Base-by-base conservation (phyloP, 2,113 vertebrate genomes). In the Seriola rivoliana region DNA sequence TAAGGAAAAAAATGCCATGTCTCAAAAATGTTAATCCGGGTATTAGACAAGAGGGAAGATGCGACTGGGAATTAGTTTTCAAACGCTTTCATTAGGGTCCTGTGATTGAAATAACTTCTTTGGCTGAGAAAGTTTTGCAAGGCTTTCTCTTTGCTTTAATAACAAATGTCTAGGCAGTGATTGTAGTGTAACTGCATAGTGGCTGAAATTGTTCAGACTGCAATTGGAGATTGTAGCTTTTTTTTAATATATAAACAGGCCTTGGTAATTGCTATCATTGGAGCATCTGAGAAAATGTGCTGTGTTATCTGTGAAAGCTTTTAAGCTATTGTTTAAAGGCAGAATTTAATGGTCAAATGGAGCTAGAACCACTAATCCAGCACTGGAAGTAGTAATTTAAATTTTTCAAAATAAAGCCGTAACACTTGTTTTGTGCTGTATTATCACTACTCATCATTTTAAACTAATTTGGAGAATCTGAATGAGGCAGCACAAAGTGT, bases 11-110 rank as follows among this genome's bases (percentile, higher is more conserved):
- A 57, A 76, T 68, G 77, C 78, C 0, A 63, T 38, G 63, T 84
- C 71, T 85, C 57, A 85, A 85, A 85, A 89, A 88, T 88, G 80
- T 82, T 91, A 91, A 91, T 91, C 84, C 65, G 42, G 68, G 84
- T 86, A 90, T 91, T 84, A 88, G 75, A 82, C 84, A 50, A 89
- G 81, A 82, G 57, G 65, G 66, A 85, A 89, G 83, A 87, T 86
- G 84, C 72, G 40, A 70, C 16, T 46, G 68, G 65, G 85, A 85
- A 91, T 87, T 91, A 55, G 57, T 85, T 90, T 88, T 80, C 67
- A 89, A 89, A 82, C 44, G n/a, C 82, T 84, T 93, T 88, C 78
- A 89, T 85, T 88, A 82, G 60, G 71, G 54, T 16, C 19, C 17
- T 55, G 42, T 17, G 75, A 89, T 70, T 85, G 65, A 88, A 92